These are phyloP conservation scores for Drosophila kanapiae DNA, from an alignment of 1,140 invertebrate species.

Conservation along the genomic window DNA sequence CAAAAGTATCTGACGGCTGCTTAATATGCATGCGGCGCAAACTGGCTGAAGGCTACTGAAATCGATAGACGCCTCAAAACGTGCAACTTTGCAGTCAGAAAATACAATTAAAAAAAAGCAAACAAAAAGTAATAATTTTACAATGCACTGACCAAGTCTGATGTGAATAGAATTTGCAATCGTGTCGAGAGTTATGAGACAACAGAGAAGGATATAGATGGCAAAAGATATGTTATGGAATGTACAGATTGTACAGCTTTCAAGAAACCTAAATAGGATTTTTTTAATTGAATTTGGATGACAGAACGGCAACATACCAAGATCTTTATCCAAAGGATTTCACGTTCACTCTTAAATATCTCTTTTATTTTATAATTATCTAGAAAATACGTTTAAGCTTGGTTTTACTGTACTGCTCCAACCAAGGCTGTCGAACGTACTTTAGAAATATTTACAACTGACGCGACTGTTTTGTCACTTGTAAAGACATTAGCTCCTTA, in stretches of 20 bases:
- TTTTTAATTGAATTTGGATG: background rate
- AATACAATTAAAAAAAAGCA: constrained; percentile 30
- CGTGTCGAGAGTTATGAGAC: constrained; percentile 17
- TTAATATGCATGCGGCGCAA: constrained; percentile 69
- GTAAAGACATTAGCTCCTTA: constrained; percentile 19
- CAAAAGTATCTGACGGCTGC: constrained; percentile 25
- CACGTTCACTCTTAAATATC: background rate
- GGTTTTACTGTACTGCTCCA: constrained; percentile 1
- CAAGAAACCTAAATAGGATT: background rate
- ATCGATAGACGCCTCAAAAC: constrained; percentile 61
- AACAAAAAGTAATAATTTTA: constrained; percentile 50
- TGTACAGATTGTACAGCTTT: background rate
- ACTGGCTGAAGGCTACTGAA: constrained; percentile 77
- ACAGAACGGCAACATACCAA: background rate
- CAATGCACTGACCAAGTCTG: constrained; percentile 53
- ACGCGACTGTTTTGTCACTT: constrained; percentile 4
- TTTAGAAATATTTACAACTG: constrained; percentile 16
- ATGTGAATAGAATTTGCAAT: constrained; percentile 68
- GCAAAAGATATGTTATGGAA: constrained; percentile 23
- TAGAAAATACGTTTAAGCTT: background rate
- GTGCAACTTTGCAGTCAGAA: constrained; percentile 10
- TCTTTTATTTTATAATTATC: background rate
- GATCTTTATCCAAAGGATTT: background rate
- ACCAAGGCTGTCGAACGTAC: constrained; percentile 4
- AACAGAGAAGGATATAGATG: constrained; percentile 15